Base-by-base conservation (phyloP, 2,888 invertebrate species). In the Ectemnius continuus region DNA sequence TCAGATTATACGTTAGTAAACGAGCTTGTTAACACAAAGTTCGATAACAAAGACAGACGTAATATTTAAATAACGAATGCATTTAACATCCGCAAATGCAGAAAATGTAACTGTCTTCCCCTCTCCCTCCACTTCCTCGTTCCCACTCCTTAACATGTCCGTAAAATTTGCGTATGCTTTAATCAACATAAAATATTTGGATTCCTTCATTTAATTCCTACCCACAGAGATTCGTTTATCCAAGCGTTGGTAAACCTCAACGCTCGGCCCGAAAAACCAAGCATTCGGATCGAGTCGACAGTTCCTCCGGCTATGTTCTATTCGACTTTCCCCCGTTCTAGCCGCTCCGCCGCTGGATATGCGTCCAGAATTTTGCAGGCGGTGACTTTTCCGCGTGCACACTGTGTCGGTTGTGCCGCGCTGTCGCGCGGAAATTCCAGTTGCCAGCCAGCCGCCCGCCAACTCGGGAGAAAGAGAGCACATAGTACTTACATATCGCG, bases 281-380 rank as follows among this genome's bases (percentile, higher is more conserved):
- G 52, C 16, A 52, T 52, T 52, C 52, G 16, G 16, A 52, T 52
- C 52, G n/a, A 52, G 52, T 16, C n/a, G 8, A 16, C n/a, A 52
- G 52, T 16, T 52, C 36, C 36, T 36, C 36, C 11, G 36, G 36
- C 36, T 36, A 6, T 36, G 36, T 36, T 36, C 36, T 36, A 6
- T 36, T 8, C 36, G 5, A 6, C 63, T 28, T 77, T 67, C 26
- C 65, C 66, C 81, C 75, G 60, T 60, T 36, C 59, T 20, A 36
- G 56, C 23, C 26, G 36, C 26, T 57, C 65, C 69, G 60, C 60
- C 68, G 48, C 56, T 36, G 47, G 16, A 61, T 62, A 67, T 72
- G 63, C 59, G 78, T 66, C 48, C 67, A 63, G 64, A 71, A 81
- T 70, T 71, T 80, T 76, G 23, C 67, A 57, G 56, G 64, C 63